Conservation (phyloP, 1,140 invertebrate genomes). For the Oryzaephilus surinamensis region DNA sequence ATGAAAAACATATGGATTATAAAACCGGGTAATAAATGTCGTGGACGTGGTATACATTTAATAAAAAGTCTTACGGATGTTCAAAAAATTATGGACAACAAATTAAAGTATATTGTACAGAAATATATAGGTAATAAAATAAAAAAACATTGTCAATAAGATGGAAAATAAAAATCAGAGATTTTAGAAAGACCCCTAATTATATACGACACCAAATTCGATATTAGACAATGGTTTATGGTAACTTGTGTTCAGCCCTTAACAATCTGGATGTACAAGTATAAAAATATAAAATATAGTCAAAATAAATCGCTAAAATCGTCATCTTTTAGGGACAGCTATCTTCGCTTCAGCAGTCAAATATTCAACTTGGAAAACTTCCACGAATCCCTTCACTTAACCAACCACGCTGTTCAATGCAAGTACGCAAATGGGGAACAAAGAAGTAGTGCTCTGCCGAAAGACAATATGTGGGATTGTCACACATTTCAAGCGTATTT, state of each 20-base stretch:
- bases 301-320: not conserved
- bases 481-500: conserved; percentile 66
- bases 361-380: conserved; percentile 81
- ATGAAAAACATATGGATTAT: conserved; percentile 87
- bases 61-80: conserved; percentile 83
- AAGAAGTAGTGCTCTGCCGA: conserved; percentile 64
- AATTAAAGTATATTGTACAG: conserved; percentile 73
- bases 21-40: conserved; percentile 87
- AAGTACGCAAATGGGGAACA: conserved; percentile 75
- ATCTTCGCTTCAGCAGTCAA: conserved; percentile 86
- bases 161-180: too few species aligned
- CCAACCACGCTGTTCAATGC: conserved; percentile 88
- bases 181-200: conserved; percentile 70
- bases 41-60: conserved; percentile 80
- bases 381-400: conserved; percentile 87
- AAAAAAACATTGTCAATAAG: too few species aligned
- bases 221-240: conserved; percentile 89
- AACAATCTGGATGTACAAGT: conserved; percentile 89
- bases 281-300: conserved; percentile 1
- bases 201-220: conserved; percentile 86
- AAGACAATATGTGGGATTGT: conserved; percentile 83
- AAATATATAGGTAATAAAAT: conserved; percentile 80
- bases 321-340: conserved; percentile 59
- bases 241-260: conserved; percentile 82
- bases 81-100: conserved; percentile 52